Percentiles rank a stretch among this genome's conserved stretches.
Evolutionary conservation across 1,140 invertebrate genomes (phyloP).

Genomic region (Thrips palmi): DNA sequence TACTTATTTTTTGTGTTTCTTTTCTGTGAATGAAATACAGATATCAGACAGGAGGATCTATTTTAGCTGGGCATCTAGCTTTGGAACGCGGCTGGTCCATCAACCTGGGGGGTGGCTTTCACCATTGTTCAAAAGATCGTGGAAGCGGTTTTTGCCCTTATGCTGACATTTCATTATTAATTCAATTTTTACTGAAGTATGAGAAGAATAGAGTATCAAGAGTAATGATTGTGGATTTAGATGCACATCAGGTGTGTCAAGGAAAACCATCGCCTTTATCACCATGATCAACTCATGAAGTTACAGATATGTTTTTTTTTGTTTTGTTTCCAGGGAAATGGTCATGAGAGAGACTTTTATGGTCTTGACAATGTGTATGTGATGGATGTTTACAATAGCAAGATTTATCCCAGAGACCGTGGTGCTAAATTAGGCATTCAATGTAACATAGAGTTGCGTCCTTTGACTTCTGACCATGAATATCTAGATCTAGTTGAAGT

Average conservation of each 20-base stretch:
- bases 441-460: slow-evolving; percentile 46
- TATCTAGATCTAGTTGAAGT: slow-evolving; percentile 48
- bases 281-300: not conserved
- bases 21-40: slow-evolving; percentile 23
- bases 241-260: slow-evolving; percentile 53
- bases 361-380: slow-evolving; percentile 52
- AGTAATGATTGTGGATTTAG: slow-evolving; percentile 74
- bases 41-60: slow-evolving; percentile 64
- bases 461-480: slow-evolving; percentile 43
- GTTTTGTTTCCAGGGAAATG: slow-evolving; percentile 47
- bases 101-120: slow-evolving; percentile 79
- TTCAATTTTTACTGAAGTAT: slow-evolving; percentile 43
- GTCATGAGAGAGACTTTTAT: slow-evolving; percentile 64
- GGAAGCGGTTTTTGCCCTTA: slow-evolving; percentile 80
- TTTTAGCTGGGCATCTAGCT: slow-evolving; percentile 61
- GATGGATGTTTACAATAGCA: slow-evolving; percentile 68
- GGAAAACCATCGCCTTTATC: not conserved
- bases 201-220: slow-evolving; percentile 33
- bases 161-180: slow-evolving; percentile 65
- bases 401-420: slow-evolving; percentile 63
- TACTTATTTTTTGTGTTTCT: not conserved
- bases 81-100: slow-evolving; percentile 68
- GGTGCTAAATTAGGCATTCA: slow-evolving; percentile 53
- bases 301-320: slow-evolving; percentile 3
- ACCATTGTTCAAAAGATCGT: slow-evolving; percentile 50